Base-by-base conservation (phyloP, 2,113 vertebrate genomes). In the Dissostichus mawsoni region DNA sequence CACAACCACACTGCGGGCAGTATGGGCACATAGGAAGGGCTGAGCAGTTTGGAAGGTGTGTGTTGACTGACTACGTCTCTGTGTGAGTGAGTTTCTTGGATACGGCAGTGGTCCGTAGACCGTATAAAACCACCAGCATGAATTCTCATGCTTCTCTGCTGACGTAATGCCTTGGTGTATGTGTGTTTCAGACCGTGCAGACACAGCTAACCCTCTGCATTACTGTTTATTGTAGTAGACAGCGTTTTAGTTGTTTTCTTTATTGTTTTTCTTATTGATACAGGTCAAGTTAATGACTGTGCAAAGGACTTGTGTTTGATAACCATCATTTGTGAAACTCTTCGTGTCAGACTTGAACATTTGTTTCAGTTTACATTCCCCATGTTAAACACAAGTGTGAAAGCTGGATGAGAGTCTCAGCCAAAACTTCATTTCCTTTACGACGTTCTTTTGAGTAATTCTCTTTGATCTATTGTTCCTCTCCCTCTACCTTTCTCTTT, bases 61-160 rank as follows among this genome's bases (percentile, higher is more conserved):
- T 81, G 81, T 70, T 77, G 66, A 59, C 44, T 63, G 72, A 17
- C 14, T 71, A 36, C 74, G 9, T 70, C 33, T 75, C 8, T 63
- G 52, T 76, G 66, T 55, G 20, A 69, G 11, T 51, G 58, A 64
- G 29, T 77, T 23, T 78, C 64, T 83, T 76, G 78, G 84, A 70
- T 89, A 71, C 76, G 55, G 67, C 81, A 82, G 84, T 65, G 74
- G 87, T 82, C 74, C 83, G 48, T 81, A 68, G 66, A 90, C 82
- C 82, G 74, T 90, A 79, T 89, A 80, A 90, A n/a, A 72, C 50
- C 88, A 90, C 70, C 78, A 86, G 68, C 63, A 80, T 82, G 85
- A 81, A 82, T 88, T 87, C 55, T 86, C 79, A 80, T 87, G 86
- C 84, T 89, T 79, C 47, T 89, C 85, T 72, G 64, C 71, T 90